A percentile compares a stretch with the other conserved stretches of the same genome.
These are phyloP conservation scores for Xestia xanthographa DNA, from an alignment of 2,888 invertebrate genomes.

Conservation along the genomic window DNA sequence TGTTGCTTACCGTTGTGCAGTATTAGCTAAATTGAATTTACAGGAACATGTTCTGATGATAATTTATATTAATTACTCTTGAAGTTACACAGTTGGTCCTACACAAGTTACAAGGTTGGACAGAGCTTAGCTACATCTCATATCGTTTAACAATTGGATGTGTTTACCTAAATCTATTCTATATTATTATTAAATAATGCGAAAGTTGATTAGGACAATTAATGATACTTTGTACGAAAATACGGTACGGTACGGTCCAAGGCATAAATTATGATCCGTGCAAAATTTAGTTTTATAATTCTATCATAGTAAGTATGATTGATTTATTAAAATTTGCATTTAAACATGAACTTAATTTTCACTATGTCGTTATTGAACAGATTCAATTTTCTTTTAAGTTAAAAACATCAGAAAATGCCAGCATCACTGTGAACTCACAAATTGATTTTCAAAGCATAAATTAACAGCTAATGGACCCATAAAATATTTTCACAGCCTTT, in stretches of 20 bases:
- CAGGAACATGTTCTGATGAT: constrained; percentile 16
- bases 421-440: background rate
- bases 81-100: background rate
- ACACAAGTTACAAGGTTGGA: background rate
- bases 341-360: background rate
- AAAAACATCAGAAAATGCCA: background rate
- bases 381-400: background rate
- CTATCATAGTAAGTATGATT: background rate
- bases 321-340: background rate
- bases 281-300: background rate
- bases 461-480: constrained; percentile 42
- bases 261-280: background rate
- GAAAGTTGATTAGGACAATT: no score
- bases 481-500: constrained; percentile 36
- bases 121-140: background rate
- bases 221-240: no score
- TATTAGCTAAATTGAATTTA: constrained; percentile 43
- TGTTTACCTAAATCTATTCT: no score
- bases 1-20: constrained; percentile 36
- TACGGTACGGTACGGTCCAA: background rate
- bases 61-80: constrained; percentile 22
- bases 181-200: no score
- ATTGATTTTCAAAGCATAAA: constrained; percentile 36
- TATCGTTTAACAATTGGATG: no score
- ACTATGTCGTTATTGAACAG: background rate